A percentile compares a stretch with the other conserved stretches of the same genome.
Conservation (phyloP, 2,888 invertebrate genomes). For the Melinaea menophilus region DNA sequence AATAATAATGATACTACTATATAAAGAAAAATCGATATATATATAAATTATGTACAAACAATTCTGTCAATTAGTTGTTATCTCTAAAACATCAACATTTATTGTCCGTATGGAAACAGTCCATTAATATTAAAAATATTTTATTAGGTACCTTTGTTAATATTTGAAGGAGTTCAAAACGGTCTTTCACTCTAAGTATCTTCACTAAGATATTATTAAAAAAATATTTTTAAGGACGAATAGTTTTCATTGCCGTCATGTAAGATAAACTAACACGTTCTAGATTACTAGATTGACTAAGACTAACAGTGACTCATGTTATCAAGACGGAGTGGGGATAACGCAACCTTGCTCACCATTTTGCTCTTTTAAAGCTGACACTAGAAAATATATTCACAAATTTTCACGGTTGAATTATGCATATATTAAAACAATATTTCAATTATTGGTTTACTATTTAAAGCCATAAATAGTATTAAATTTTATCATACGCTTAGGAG, state of each 20-base stretch:
- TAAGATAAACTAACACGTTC: no score
- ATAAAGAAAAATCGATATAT: constrained; percentile 2
- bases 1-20: constrained; percentile 2
- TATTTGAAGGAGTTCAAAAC: no score
- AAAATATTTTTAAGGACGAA: no score
- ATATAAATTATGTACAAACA: constrained; percentile 1
- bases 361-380: not conserved
- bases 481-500: no score
- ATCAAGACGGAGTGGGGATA: not conserved
- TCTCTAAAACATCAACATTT: not conserved
- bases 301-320: not conserved
- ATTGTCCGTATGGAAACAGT: not conserved
- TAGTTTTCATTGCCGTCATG: no score
- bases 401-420: no score
- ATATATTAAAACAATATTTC: no score
- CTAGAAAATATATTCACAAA: no score
- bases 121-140: not conserved
- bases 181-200: not conserved
- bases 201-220: not conserved
- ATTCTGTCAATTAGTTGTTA: not conserved
- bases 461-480: no score
- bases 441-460: no score
- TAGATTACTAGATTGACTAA: no score
- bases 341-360: not conserved
- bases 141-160: not conserved